phyloP scores from a whole-genome alignment of 2,888 invertebrate species.

The Pandemis cinnamomeana region DNA sequence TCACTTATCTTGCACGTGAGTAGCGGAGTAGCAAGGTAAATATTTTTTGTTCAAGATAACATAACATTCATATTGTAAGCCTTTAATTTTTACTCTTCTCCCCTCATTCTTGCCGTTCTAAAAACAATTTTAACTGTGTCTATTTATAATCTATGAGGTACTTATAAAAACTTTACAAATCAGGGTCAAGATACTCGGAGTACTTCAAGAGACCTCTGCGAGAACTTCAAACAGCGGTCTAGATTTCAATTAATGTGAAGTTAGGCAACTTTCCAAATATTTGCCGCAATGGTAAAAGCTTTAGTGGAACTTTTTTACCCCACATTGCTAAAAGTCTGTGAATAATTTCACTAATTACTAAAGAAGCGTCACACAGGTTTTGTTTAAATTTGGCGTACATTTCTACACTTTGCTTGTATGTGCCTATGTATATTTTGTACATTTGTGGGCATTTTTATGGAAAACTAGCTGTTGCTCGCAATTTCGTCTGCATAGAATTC shows the following conservation, averaged over 20 bases:
- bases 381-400: not conserved
- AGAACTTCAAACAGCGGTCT: not conserved
- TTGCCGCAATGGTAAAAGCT: not conserved
- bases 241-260: not conserved
- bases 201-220: not conserved
- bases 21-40: too few species aligned
- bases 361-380: not conserved
- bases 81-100: too few species aligned
- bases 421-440: not conserved
- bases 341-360: slow-evolving; percentile 2
- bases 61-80: too few species aligned
- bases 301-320: not conserved
- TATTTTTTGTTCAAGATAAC: too few species aligned
- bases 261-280: not conserved
- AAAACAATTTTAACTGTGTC: too few species aligned
- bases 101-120: too few species aligned
- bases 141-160: not conserved
- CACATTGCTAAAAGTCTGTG: not conserved
- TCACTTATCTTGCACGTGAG: too few species aligned
- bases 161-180: not conserved
- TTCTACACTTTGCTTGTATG: not conserved
- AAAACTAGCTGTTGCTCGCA: too few species aligned
- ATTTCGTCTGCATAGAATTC: too few species aligned
- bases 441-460: too few species aligned
- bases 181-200: not conserved